These are phyloP conservation scores for Lordiphosa stackelbergi DNA, from an alignment of 1,140 invertebrate genomes.

Conservation along the genomic window DNA sequence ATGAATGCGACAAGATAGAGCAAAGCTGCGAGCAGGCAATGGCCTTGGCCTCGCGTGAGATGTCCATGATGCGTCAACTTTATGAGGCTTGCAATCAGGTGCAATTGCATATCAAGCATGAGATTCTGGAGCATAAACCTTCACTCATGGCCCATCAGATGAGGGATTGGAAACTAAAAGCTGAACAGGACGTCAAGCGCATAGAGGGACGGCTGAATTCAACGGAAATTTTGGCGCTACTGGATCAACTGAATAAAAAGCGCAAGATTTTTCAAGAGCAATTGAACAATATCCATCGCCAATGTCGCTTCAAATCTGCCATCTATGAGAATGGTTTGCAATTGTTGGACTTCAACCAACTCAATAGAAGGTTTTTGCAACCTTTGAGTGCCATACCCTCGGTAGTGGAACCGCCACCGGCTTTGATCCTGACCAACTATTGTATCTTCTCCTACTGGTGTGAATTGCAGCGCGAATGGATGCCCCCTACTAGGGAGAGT, in stretches of 20 bases:
- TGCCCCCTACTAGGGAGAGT: neutral
- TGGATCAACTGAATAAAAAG: constrained; percentile 80
- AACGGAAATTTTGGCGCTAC: constrained; percentile 81
- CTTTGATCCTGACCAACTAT: constrained; percentile 42
- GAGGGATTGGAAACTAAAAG: constrained; percentile 78
- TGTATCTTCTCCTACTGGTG: constrained; percentile 38
- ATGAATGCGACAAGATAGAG: constrained; percentile 78
- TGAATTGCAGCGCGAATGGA: constrained; percentile 33
- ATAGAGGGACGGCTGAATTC: constrained; percentile 80
- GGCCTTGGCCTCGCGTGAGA: constrained; percentile 82
- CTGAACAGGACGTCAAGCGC: constrained; percentile 82
- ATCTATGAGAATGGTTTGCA: constrained; percentile 35
- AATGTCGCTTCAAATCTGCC: constrained; percentile 16
- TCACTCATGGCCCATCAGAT: constrained; percentile 80
- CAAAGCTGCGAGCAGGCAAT: constrained; percentile 81
- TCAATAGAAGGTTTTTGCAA: constrained; percentile 14
- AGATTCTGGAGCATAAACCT: constrained; percentile 78
- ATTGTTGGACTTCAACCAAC: constrained; percentile 21
- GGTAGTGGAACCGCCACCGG: constrained; percentile 76
- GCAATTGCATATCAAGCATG: constrained; percentile 68
- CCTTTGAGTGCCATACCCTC: constrained; percentile 82
- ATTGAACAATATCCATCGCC: constrained; percentile 8
- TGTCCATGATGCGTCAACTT: constrained; percentile 82
- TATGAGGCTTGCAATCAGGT: constrained; percentile 79
- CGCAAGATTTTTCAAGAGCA: constrained; percentile 2